Evolutionary conservation across 2,797 vertebrate genomes (phyloP), one percentile per base, ranked within the genome.

Genomic region (Gallirallus australis): DNA sequence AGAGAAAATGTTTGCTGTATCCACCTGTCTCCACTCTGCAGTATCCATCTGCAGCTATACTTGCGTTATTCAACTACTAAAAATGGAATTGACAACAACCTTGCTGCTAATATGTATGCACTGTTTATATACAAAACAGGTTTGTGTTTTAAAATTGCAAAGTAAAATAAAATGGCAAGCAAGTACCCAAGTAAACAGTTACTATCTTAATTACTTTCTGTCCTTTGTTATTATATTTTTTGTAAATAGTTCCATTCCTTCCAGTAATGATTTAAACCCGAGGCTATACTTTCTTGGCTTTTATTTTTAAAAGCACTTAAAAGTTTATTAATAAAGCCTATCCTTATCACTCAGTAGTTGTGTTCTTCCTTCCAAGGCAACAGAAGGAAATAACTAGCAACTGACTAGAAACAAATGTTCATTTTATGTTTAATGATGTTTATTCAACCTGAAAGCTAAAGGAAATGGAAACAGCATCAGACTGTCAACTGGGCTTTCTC

Each of bases 361-460:
- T 69, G 59, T 39, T 93, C 35, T 79, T 94, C 60, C 40, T 75
- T 90, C 60, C 73, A 91, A 77, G 48, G 71, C 72, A 94, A 79
- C 10, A 86, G 69, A 93, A 96, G 83, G 89, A 96, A 97, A 89
- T 91, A 82, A 92, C 92, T 92, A 90, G 53, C 53, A 94, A 94
- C 60, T 89, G 84, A 90, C 82, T 96, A 80, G 85, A 95, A 97
- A 97, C 89, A 93, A 96, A 80, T 80, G 23, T 71, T 93, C 12
- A 9, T 81, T 90, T 47, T 45, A 18, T 48, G 66, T 71, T 76
- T 94, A 92, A 61, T 73, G 69, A 73, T 89, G 76, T 82, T 59
- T 75, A 87, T 61, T 96, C 63, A 56, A 31, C 31, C n/a, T 50
- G 40, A 95, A 96, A 93, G 30, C 50, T 91, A 90, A 69, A 89